Percentiles rank a stretch among this genome's conserved stretches.
phyloP scores from a whole-genome alignment of 2,888 invertebrate genomes.

The Leptopterna dolabrata region DNA sequence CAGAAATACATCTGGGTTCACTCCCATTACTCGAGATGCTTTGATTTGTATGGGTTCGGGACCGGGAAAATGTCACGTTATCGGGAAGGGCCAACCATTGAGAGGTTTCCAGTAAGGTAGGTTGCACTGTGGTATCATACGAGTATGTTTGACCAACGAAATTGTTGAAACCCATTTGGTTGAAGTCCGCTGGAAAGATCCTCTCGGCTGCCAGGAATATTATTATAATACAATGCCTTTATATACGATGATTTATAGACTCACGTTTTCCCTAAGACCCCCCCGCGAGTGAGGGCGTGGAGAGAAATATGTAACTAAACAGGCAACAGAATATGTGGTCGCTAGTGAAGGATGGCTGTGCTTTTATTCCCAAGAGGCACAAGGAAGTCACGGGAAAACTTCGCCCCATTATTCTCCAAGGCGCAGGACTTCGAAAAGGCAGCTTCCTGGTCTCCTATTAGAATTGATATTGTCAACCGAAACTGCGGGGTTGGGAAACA shows the following conservation, averaged over 20 bases:
- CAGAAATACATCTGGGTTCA: no score
- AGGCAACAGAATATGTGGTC: not conserved
- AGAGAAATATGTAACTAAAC: not conserved
- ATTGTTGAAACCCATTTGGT: no score
- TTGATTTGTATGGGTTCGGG: no score
- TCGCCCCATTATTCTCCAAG: not conserved
- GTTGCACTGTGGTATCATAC: no score
- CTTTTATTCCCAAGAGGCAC: not conserved
- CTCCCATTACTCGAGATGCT: no score
- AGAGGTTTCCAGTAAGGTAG: no score
- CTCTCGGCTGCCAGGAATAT: not conserved
- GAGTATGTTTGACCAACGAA: no score
- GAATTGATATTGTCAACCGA: conserved; percentile 23
- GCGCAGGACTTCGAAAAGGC: not conserved
- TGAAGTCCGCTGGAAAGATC: no score
- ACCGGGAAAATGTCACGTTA: no score
- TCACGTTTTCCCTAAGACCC: not conserved
- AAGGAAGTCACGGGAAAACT: not conserved
- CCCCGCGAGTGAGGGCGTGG: not conserved
- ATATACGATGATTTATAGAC: not conserved
- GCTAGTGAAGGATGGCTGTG: not conserved
- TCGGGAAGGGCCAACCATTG: no score
- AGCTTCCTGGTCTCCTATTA: conserved; percentile 5
- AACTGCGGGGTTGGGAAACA: not conserved
- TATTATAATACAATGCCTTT: not conserved